A percentile compares a stretch with the other conserved stretches of the same genome.
phyloP scores from a whole-genome alignment of 1,140 invertebrate species.

The Aradophagus sp. region DNA sequence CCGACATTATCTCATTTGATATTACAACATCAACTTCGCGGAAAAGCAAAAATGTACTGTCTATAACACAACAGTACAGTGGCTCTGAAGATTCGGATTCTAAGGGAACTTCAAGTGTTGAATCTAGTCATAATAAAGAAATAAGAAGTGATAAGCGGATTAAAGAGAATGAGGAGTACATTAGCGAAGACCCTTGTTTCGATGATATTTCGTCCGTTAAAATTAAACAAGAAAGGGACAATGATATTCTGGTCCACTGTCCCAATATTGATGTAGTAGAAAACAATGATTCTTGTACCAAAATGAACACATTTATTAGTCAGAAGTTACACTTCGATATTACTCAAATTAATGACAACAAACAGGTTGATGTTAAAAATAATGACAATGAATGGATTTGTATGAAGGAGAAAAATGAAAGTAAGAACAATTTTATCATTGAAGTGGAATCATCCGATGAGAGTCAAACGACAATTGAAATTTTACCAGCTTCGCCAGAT shows the following conservation, averaged over 20 bases:
- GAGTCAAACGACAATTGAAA: constrained; percentile 70
- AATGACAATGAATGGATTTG: too few species aligned
- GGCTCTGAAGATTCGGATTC: constrained; percentile 29
- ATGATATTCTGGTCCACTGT: neutral
- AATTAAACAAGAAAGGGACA: constrained; percentile 5
- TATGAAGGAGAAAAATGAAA: too few species aligned
- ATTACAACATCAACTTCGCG: constrained; percentile 40
- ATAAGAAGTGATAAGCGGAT: constrained; percentile 3
- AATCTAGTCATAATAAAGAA: constrained; percentile 25
- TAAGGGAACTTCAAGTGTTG: constrained; percentile 4
- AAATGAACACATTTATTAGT: constrained; percentile 35
- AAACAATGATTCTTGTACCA: constrained; percentile 33
- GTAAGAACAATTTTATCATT: constrained; percentile 64
- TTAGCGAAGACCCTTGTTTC: constrained; percentile 35
- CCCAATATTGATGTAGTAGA: constrained; percentile 13
- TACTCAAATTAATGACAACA: too few species aligned
- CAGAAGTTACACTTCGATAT: constrained; percentile 22
- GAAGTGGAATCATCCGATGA: constrained; percentile 71
- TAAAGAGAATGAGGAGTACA: constrained; percentile 26
- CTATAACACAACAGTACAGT: constrained; percentile 16
- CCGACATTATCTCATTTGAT: constrained; percentile 55
- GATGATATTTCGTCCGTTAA: constrained; percentile 23
- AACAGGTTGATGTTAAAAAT: too few species aligned
- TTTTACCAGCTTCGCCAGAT: constrained; percentile 67
- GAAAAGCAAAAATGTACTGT: constrained; percentile 20